phyloP scores from a whole-genome alignment of 2,888 invertebrate genomes.

The Dendrolimus houi region DNA sequence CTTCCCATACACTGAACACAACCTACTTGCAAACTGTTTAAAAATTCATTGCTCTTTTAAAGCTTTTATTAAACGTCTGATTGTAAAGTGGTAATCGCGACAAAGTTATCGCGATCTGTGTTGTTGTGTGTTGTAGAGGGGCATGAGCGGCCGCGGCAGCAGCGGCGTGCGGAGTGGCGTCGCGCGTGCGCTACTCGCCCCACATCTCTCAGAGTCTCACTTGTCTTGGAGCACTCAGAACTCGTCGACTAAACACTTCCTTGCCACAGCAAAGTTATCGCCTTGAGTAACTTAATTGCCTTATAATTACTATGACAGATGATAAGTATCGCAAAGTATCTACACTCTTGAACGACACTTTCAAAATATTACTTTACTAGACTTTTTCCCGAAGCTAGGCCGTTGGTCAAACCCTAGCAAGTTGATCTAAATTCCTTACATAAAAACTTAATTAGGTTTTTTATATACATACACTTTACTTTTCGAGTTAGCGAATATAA shows the following conservation, averaged over 20 bases:
- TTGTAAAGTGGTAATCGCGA: slow-evolving; percentile 25
- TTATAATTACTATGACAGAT: too few species aligned
- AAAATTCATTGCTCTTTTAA: not conserved
- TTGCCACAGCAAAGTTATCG: too few species aligned
- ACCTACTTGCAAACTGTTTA: slow-evolving; percentile 4
- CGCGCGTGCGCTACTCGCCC: slow-evolving; percentile 63
- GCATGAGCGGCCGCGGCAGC: slow-evolving; percentile 54
- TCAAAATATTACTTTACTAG: too few species aligned
- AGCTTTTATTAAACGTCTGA: slow-evolving; percentile 1
- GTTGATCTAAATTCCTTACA: too few species aligned
- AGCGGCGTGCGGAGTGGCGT: slow-evolving; percentile 52
- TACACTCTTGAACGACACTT: too few species aligned
- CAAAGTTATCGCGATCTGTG: slow-evolving; percentile 23
- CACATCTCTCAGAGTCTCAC: slow-evolving; percentile 18
- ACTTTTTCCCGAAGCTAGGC: too few species aligned
- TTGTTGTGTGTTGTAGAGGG: slow-evolving; percentile 20
- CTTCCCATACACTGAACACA: slow-evolving; percentile 14
- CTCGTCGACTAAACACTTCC: slow-evolving; percentile 17
- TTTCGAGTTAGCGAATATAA: too few species aligned
- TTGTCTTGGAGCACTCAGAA: slow-evolving; percentile 23
- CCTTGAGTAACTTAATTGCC: too few species aligned
- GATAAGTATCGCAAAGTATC: too few species aligned
- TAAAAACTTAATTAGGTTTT: too few species aligned
- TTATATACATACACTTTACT: too few species aligned
- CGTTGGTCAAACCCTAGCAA: too few species aligned